Evolutionary conservation across 1,140 invertebrate genomes (phyloP), one percentile per base, ranked within the genome.

Genomic region (Ganaspis sp.): DNA sequence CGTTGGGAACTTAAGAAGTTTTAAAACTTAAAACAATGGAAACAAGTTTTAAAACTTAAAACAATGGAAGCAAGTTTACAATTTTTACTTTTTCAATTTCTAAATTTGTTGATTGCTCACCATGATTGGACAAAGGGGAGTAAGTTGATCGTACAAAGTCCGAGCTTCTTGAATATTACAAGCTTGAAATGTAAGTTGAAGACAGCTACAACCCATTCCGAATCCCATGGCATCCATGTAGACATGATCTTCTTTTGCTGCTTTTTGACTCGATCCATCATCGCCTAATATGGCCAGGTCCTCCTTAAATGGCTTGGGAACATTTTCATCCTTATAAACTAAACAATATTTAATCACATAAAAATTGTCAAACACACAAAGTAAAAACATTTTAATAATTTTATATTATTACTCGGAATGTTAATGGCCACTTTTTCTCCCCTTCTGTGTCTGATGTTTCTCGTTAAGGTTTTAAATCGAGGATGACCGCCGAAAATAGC

Each of bases 181-280:
- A 0, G 99, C 98, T 92, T 99, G 96, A 90, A 98, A 99, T 37
- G 97, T 98, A 23, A 98, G 92, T 90, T 99, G 99, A 9, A 99
- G 92, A 89, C 99, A 99, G 86, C 97, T 99, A 87, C 97, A 98
- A 38, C 99, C 99, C 99, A 99, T 99, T 49, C 99, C 99, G 91
- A 99, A 99, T 38, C 98, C 98, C 98, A 99, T 99, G 0, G 98
- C 97, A 90, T 99, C 99, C 95, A 99, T 95, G 84, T 99, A 98
- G 76, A 99, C 95, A 86, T 97, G 96, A 92, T 98, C 95, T 1
- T 95, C 94, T 82, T 94, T 91, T 1, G 95, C 94, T n/a, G 93
- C 94, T 53, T 91, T 92, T 17, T 84, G 92, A 87, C 89, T 93
- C 75, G 93, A 94, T 21, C 95, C 94, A 88, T 97, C 95, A 78